A percentile compares a stretch with the other conserved stretches of the same genome.
Evolutionary conservation across 2,888 invertebrate genomes (phyloP).

Genomic region (Fragum sueziense): DNA sequence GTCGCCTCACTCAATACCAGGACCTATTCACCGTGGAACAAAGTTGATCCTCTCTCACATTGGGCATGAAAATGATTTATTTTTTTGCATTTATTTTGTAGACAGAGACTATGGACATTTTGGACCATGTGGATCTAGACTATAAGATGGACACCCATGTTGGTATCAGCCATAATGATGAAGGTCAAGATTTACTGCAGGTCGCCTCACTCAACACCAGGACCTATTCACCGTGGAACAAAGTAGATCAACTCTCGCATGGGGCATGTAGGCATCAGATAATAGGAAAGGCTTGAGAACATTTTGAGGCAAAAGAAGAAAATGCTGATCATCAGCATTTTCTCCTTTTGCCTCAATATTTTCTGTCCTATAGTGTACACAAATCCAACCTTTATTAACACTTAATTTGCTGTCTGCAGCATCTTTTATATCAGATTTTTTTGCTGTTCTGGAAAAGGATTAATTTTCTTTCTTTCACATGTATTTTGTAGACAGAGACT

Average conservation of each 20-base stretch:
- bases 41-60: neutral
- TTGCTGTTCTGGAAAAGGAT: no score
- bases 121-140: slow-evolving; percentile 58
- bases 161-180: neutral
- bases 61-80: neutral
- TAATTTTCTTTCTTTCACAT: no score
- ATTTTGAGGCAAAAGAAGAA: no score
- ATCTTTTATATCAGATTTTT: no score
- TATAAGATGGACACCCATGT: neutral
- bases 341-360: no score
- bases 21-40: neutral
- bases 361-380: no score
- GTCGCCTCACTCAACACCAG: neutral
- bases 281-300: no score
- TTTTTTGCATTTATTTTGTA: neutral
- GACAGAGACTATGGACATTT: slow-evolving; percentile 58
- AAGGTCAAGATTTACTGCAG: slow-evolving; percentile 5
- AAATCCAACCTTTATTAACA: no score
- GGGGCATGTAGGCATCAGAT: no score
- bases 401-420: no score
- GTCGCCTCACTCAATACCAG: neutral
- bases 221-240: neutral
- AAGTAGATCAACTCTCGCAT: neutral
- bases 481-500: no score
- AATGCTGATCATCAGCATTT: no score